Percentiles rank a stretch among this genome's conserved stretches.
phyloP scores from a whole-genome alignment of 1,140 invertebrate species.

The Halyomorpha halys region DNA sequence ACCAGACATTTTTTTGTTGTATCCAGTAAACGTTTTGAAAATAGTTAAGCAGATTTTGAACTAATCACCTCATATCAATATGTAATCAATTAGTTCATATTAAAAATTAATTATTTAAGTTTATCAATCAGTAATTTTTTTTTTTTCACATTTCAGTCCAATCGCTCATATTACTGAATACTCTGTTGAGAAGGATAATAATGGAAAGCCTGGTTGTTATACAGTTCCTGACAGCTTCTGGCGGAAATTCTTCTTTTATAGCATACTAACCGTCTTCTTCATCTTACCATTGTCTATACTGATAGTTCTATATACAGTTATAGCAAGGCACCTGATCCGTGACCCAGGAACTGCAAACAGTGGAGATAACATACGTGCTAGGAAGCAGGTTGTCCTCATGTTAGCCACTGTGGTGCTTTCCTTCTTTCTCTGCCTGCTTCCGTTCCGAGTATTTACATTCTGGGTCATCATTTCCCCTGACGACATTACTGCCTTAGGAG shows the following conservation, averaged over 20 bases:
- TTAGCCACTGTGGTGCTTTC: slow-evolving; percentile 69
- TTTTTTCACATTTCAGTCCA: slow-evolving; percentile 40
- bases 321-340: slow-evolving; percentile 59
- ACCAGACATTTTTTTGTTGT: no score
- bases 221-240: slow-evolving; percentile 54
- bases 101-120: no score
- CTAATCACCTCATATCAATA: no score
- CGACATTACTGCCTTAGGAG: slow-evolving; percentile 48
- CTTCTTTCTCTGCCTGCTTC: slow-evolving; percentile 78
- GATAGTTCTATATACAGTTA: slow-evolving; percentile 61
- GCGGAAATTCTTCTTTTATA: slow-evolving; percentile 60
- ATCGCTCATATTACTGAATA: slow-evolving; percentile 53
- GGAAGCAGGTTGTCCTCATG: slow-evolving; percentile 67
- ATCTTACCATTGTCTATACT: slow-evolving; percentile 63
- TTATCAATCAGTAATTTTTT: no score
- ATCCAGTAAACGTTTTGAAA: no score
- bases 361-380: slow-evolving; percentile 44
- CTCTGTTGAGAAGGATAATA: slow-evolving; percentile 42
- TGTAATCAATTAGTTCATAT: no score
- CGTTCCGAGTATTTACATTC: slow-evolving; percentile 71
- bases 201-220: slow-evolving; percentile 44
- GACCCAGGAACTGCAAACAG: slow-evolving; percentile 50
- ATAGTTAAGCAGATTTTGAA: no score
- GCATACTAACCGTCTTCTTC: slow-evolving; percentile 63
- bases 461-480: slow-evolving; percentile 59